phyloP scores from a whole-genome alignment of 2,113 vertebrate genomes.

The Hystrix brachyura region DNA sequence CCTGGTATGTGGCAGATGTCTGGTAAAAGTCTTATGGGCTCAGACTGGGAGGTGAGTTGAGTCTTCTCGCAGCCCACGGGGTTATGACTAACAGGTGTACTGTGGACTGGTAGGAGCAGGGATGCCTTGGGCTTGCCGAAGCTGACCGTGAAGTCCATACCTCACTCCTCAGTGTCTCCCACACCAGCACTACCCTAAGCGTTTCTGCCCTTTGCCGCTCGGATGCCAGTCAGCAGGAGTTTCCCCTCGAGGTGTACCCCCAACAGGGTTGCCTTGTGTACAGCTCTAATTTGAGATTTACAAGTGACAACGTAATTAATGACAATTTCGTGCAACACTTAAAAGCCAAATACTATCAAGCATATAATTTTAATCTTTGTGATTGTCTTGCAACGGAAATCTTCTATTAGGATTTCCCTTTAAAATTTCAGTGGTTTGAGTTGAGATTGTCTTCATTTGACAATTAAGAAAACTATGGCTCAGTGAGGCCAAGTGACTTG shows the following conservation, averaged over 20 bases:
- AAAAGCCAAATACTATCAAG: background rate
- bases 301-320: background rate
- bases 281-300: constrained; percentile 4
- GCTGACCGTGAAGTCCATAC: background rate
- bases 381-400: background rate
- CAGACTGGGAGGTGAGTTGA: background rate
- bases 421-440: background rate
- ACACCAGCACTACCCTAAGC: background rate
- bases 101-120: background rate
- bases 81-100: background rate
- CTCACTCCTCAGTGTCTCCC: background rate
- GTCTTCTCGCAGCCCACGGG: background rate
- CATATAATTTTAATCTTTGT: background rate
- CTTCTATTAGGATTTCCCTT: background rate
- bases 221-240: background rate
- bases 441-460: background rate
- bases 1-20: background rate
- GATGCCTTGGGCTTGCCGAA: background rate
- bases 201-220: background rate
- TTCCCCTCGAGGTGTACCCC: background rate
- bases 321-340: background rate
- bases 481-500: background rate
- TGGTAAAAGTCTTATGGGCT: background rate
- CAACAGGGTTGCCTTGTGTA: background rate
- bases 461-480: background rate